phyloP scores from a whole-genome alignment of 2,888 invertebrate species.

The Maniola hyperantus region DNA sequence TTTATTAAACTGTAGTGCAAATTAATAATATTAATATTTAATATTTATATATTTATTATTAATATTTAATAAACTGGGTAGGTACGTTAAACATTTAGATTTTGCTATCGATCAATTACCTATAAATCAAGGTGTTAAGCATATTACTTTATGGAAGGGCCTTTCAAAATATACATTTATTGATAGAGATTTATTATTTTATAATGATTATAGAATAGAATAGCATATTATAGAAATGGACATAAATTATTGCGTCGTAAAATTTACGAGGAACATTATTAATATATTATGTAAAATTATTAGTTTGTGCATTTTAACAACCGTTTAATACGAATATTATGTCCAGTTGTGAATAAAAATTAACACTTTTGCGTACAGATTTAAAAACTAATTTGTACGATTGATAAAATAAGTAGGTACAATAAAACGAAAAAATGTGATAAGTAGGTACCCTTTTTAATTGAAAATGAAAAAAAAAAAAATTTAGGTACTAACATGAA shows the following conservation, averaged over 20 bases:
- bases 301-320: background rate
- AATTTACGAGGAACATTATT: slow-evolving; percentile 11
- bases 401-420: too few species aligned
- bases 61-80: background rate
- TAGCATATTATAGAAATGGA: slow-evolving; percentile 4
- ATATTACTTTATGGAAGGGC: background rate
- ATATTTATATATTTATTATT: background rate
- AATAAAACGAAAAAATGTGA: too few species aligned
- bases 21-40: background rate
- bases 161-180: slow-evolving; percentile 4
- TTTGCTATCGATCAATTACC: background rate
- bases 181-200: slow-evolving; percentile 3
- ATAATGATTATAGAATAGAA: slow-evolving; percentile 4
- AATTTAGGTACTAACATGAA: too few species aligned
- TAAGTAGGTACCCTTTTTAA: too few species aligned
- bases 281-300: background rate
- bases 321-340: too few species aligned
- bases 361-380: too few species aligned
- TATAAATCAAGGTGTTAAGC: background rate
- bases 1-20: background rate
- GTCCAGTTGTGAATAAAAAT: too few species aligned
- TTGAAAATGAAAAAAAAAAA: too few species aligned
- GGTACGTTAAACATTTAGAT: background rate
- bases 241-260: slow-evolving; percentile 10
- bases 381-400: too few species aligned